phyloP scores from a whole-genome alignment of 2,113 vertebrate genomes.

The Callorhinus ursinus region DNA sequence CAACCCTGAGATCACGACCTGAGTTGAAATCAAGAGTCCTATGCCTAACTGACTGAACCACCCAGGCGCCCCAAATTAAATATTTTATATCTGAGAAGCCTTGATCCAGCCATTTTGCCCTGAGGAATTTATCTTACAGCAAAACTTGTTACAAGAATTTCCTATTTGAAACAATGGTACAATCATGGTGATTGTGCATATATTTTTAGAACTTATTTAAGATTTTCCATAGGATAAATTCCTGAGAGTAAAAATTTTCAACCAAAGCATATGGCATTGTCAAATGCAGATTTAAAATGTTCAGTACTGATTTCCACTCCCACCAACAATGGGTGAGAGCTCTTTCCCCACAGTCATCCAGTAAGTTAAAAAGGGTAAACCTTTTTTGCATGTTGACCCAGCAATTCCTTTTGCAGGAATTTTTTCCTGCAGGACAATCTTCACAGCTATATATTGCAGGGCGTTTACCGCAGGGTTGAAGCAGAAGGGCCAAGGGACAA shows the following conservation, averaged over 20 bases:
- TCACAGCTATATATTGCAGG: neutral
- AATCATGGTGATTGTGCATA: neutral
- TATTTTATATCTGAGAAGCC: neutral
- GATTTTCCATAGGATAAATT: constrained; percentile 48
- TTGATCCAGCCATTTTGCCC: neutral
- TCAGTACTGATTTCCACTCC: neutral
- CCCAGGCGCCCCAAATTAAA: neutral
- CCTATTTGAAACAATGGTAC: constrained; percentile 35
- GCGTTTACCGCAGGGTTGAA: neutral
- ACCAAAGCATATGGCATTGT: neutral
- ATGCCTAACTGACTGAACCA: neutral
- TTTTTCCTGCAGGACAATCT: neutral
- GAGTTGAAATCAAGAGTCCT: neutral
- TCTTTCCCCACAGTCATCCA: neutral
- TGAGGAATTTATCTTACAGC: constrained; percentile 48
- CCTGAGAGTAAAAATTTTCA: neutral
- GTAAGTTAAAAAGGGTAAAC: neutral
- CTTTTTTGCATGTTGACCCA: neutral
- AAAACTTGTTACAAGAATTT: constrained; percentile 58
- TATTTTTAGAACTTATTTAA: constrained; percentile 25
- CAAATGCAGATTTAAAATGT: constrained; percentile 45
- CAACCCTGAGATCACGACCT: neutral
- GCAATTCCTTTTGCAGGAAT: neutral
- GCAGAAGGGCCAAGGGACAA: neutral
- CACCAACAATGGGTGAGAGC: neutral